Conservation (phyloP, 2,113 vertebrate species). For the Arvicanthis niloticus region DNA sequence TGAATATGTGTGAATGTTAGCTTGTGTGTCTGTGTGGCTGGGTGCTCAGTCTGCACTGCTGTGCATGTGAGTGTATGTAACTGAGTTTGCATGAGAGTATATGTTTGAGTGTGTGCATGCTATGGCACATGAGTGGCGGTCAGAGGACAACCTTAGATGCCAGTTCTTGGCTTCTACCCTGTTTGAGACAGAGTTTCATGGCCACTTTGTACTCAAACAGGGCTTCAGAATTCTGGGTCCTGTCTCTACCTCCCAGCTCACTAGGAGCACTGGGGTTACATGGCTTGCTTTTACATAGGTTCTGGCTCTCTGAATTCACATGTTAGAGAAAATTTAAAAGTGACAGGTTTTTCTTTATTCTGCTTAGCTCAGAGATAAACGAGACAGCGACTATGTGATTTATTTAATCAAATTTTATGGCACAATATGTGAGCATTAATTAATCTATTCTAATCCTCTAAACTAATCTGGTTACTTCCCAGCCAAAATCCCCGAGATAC, state of each 20-base stretch:
- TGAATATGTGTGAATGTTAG: not conserved
- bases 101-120: not conserved
- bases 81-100: not conserved
- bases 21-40: not conserved
- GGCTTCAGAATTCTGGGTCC: not conserved
- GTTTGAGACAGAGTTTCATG: not conserved
- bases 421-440: too few species aligned
- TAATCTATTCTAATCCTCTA: too few species aligned
- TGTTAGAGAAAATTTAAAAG: too few species aligned
- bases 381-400: too few species aligned
- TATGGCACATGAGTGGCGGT: too few species aligned
- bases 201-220: not conserved
- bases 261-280: not conserved
- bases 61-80: not conserved
- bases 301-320: not conserved
- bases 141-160: not conserved
- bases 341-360: too few species aligned
- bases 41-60: too few species aligned
- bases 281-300: not conserved
- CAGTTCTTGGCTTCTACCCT: not conserved
- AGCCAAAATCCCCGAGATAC: too few species aligned
- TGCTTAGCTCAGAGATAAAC: too few species aligned
- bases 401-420: too few species aligned
- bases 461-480: too few species aligned
- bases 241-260: not conserved